A percentile compares a stretch with the other conserved stretches of the same genome.
Evolutionary conservation across 2,113 vertebrate genomes (phyloP).

Genomic region (Sialia sialis): DNA sequence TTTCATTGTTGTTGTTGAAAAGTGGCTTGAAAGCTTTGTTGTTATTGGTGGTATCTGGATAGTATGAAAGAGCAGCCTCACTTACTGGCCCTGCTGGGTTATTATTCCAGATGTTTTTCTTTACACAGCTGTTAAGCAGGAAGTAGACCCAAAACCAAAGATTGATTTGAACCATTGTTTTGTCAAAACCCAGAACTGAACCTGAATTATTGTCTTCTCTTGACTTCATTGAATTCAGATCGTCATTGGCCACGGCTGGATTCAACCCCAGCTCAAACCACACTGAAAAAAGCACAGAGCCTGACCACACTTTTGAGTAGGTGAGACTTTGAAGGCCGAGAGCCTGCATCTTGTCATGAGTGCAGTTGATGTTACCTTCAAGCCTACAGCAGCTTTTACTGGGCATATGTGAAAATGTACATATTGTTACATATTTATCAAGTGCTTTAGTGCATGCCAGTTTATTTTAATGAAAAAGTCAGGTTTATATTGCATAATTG

Average conservation of each 20-base stretch:
- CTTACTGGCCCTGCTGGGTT: conserved; percentile 3
- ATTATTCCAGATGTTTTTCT: conserved; percentile 48
- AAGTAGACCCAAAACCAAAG: conserved; percentile 51
- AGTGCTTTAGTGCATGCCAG: not conserved
- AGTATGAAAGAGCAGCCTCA: not conserved
- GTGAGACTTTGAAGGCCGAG: not conserved
- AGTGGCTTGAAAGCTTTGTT: not conserved
- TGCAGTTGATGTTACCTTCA: not conserved
- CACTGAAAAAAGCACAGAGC: not conserved
- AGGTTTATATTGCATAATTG: not conserved
- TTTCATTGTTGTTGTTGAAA: not conserved
- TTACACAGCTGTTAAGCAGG: conserved; percentile 44
- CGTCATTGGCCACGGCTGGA: conserved; percentile 11
- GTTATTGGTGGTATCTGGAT: conserved; percentile 13
- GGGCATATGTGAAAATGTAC: not conserved
- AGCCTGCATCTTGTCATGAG: not conserved
- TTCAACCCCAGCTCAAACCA: not conserved
- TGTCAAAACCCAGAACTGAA: conserved; percentile 48
- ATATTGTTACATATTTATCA: not conserved
- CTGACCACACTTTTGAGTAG: not conserved
- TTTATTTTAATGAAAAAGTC: not conserved
- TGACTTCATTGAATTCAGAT: conserved; percentile 21
- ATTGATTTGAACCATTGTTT: conserved; percentile 44
- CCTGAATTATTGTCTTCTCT: conserved; percentile 37
- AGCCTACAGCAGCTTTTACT: not conserved